Percentiles rank a stretch among this genome's conserved stretches.
These are phyloP conservation scores for Oreochromis aureus DNA, from an alignment of 2,113 vertebrate genomes.

Conservation along the genomic window DNA sequence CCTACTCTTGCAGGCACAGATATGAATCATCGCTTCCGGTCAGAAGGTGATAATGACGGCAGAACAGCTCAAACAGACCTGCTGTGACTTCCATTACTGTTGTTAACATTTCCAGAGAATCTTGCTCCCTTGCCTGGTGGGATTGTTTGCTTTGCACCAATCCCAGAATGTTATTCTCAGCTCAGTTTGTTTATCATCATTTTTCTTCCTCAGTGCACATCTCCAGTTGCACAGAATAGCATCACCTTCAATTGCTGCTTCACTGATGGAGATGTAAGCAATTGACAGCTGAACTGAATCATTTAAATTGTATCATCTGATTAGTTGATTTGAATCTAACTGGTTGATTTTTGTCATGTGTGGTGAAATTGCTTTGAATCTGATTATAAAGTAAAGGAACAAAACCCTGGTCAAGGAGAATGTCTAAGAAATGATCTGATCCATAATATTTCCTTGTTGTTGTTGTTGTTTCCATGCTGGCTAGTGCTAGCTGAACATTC, in stretches of 20 bases:
- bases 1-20: background rate
- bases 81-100: background rate
- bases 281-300: background rate
- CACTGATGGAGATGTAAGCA: background rate
- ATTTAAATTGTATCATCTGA: background rate
- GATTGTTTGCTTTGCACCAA: background rate
- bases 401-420: background rate
- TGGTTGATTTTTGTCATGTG: background rate
- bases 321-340: background rate
- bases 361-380: background rate
- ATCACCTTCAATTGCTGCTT: background rate
- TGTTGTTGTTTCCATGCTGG: background rate
- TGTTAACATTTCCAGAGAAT: background rate
- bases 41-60: background rate
- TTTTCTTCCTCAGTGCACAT: background rate
- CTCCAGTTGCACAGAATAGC: background rate
- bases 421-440: too few relatives aligned
- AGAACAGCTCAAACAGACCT: background rate
- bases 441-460: background rate
- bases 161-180: background rate
- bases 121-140: background rate
- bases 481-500: too few relatives aligned
- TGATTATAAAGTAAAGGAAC: background rate
- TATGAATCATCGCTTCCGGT: background rate
- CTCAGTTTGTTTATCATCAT: background rate